Percentiles rank a stretch among this genome's conserved stretches.
Evolutionary conservation across 2,888 invertebrate species (phyloP).

Genomic region (Tinea trinotella): DNA sequence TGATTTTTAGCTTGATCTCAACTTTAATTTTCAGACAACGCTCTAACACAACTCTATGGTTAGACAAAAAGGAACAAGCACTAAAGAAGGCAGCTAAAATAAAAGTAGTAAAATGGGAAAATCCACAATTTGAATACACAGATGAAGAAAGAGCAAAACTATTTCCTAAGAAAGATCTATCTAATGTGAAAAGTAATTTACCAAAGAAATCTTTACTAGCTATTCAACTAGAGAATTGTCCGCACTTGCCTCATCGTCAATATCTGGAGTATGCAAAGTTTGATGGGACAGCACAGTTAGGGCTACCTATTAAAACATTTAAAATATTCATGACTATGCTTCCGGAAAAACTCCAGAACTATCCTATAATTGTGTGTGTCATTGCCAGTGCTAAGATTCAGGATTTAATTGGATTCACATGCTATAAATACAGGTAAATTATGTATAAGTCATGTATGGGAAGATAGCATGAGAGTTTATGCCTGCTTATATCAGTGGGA

Average conservation of each 20-base stretch:
- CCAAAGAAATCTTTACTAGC: constrained; percentile 77
- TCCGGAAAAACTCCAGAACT: constrained; percentile 83
- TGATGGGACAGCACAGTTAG: constrained; percentile 89
- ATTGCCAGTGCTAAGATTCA: constrained; percentile 87
- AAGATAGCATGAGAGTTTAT: too few species aligned
- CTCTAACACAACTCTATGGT: constrained; percentile 89
- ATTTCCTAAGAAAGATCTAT: constrained; percentile 64
- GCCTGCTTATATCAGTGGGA: too few species aligned
- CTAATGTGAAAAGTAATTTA: constrained; percentile 26
- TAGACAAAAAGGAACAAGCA: constrained; percentile 92
- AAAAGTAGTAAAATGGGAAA: constrained; percentile 82
- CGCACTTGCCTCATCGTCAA: constrained; percentile 85
- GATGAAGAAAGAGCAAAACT: constrained; percentile 73
- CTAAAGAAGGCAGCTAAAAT: constrained; percentile 84
- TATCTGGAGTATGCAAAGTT: constrained; percentile 92
- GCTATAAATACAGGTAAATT: constrained; percentile 83
- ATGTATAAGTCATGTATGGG: background rate
- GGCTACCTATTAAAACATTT: constrained; percentile 85
- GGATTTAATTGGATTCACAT: constrained; percentile 93
- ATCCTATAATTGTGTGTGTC: constrained; percentile 87
- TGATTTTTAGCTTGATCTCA: background rate
- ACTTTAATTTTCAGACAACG: constrained; percentile 68
- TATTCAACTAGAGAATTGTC: constrained; percentile 82
- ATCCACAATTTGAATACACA: constrained; percentile 57
- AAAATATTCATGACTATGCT: constrained; percentile 93